phyloP scores from a whole-genome alignment of 2,888 invertebrate genomes.

The Diarsia brunnea region DNA sequence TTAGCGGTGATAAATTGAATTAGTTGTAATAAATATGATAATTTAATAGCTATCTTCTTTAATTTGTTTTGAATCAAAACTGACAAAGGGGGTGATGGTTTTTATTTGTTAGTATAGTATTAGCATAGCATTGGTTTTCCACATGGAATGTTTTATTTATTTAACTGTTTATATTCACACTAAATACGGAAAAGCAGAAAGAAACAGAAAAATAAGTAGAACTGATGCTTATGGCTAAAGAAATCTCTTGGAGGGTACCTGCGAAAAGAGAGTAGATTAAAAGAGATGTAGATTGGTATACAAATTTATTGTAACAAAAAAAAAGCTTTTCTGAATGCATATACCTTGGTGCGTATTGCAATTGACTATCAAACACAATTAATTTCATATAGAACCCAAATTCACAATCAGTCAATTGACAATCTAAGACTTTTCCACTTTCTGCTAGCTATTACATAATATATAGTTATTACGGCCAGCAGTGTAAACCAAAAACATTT shows the following conservation, averaged over 20 bases:
- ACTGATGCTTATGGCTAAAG: no score
- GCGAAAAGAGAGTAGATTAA: no score
- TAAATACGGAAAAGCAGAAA: no score
- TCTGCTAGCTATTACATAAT: neutral
- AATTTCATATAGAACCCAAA: no score
- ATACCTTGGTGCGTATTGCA: neutral
- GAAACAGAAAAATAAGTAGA: no score
- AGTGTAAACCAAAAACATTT: conserved; percentile 63
- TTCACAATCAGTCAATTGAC: neutral
- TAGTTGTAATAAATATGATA: conserved; percentile 22
- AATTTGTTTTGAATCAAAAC: conserved; percentile 1
- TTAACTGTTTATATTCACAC: no score
- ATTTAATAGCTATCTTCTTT: conserved; percentile 14
- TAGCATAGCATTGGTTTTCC: no score
- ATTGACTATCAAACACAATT: neutral
- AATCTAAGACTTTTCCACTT: neutral
- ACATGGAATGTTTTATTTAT: neutral
- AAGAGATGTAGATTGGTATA: no score
- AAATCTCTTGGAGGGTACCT: no score
- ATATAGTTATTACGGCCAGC: conserved; percentile 21
- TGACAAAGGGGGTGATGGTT: neutral
- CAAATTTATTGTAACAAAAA: no score
- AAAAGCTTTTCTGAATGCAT: no score
- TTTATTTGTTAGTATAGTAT: neutral
- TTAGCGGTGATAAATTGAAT: conserved; percentile 33